These are phyloP conservation scores for Apis florea DNA, from an alignment of 1,140 invertebrate species.

Conservation along the genomic window DNA sequence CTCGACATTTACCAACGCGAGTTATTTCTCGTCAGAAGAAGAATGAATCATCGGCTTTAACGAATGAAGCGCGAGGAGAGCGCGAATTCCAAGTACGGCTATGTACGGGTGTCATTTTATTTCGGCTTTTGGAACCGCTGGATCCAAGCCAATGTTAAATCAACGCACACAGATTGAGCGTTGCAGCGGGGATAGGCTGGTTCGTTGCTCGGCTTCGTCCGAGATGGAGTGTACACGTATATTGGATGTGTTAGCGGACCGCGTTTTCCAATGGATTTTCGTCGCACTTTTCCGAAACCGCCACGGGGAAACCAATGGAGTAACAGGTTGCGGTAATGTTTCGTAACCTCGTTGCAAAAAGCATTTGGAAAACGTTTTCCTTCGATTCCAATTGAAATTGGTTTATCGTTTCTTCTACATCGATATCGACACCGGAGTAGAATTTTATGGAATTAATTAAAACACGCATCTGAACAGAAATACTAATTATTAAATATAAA, in stretches of 20 bases:
- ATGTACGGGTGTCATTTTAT: conserved; percentile 43
- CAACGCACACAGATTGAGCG: conserved; percentile 19
- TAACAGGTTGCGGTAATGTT: conserved; percentile 32
- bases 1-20: neutral
- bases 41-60: neutral
- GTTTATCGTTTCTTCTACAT: no score
- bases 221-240: neutral
- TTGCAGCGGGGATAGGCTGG: neutral
- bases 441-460: no score
- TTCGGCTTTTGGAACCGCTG: conserved; percentile 32
- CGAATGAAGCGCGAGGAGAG: neutral
- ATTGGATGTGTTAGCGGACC: neutral
- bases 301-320: conserved; percentile 27
- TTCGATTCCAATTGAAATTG: no score
- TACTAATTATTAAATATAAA: no score
- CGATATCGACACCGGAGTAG: neutral
- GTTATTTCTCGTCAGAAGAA: neutral
- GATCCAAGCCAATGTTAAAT: conserved; percentile 50
- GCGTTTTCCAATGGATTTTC: conserved; percentile 38
- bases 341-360: neutral
- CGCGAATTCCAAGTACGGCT: neutral
- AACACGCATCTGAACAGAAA: no score
- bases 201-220: neutral
- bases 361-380: neutral
- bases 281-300: conserved; percentile 40